These are phyloP conservation scores for Peromyscus californicus DNA, from an alignment of 2,113 vertebrate genomes.

Conservation along the genomic window DNA sequence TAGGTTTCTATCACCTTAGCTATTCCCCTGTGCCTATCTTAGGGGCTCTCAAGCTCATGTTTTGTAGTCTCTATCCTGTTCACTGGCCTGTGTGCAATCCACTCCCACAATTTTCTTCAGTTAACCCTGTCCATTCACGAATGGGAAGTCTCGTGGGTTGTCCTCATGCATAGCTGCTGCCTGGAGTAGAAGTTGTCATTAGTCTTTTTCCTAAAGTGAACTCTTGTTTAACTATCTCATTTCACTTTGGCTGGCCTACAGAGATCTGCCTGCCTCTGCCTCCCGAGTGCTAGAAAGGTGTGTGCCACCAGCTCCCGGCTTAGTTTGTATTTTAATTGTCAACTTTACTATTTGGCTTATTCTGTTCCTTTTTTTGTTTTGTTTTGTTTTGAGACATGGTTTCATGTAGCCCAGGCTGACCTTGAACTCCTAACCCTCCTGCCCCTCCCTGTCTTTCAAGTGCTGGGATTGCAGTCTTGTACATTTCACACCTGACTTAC, in stretches of 20 bases:
- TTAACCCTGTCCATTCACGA: not conserved
- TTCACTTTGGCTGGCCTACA: not conserved
- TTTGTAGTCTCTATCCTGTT: not conserved
- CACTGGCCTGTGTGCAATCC: not conserved
- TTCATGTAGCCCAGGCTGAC: not conserved
- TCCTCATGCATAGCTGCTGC: not conserved
- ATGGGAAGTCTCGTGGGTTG: not conserved
- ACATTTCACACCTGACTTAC: not conserved
- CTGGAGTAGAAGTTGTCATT: not conserved
- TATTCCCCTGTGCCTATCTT: not conserved
- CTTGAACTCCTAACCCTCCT: not conserved
- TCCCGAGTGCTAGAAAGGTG: too few relatives aligned
- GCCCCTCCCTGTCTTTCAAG: not conserved
- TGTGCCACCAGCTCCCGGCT: too few relatives aligned
- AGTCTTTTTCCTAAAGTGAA: not conserved
- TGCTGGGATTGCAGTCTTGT: not conserved
- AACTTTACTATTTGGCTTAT: not conserved
- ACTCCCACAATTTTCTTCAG: not conserved
- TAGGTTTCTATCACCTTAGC: not conserved
- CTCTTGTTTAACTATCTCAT: constrained; percentile 34
- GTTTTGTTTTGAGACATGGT: not conserved
- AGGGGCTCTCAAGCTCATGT: not conserved
- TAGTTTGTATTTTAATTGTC: not conserved
- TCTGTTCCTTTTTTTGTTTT: not conserved
- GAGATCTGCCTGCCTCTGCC: too few relatives aligned